Conservation (phyloP, 2,888 invertebrate genomes). For the Leptopilina drosophilae region DNA sequence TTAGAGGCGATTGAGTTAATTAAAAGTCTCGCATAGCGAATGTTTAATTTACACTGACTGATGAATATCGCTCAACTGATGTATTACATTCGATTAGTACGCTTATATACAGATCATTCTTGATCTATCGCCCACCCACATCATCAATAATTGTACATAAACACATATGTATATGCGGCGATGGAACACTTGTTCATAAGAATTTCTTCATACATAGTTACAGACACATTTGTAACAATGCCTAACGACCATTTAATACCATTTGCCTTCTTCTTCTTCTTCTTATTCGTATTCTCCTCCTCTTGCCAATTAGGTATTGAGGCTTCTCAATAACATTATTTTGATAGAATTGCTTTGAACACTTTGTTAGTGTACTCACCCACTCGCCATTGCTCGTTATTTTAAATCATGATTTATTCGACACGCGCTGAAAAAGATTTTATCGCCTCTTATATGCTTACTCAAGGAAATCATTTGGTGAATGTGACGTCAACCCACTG, state of each 20-base stretch:
- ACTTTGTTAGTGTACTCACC: conserved; percentile 30
- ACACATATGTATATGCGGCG: not conserved
- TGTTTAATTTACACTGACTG: conserved; percentile 31
- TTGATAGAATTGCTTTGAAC: conserved; percentile 26
- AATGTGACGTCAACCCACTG: conserved; percentile 10
- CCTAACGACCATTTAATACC: conserved; percentile 24
- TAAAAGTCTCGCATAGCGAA: conserved; percentile 21
- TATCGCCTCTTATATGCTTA: conserved; percentile 18
- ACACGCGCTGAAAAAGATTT: conserved; percentile 26
- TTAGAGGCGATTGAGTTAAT: conserved; percentile 9
- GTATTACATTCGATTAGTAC: conserved; percentile 30
- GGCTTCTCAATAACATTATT: conserved; percentile 31
- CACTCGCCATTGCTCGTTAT: conserved; percentile 28
- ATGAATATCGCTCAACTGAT: conserved; percentile 36
- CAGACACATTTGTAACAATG: conserved; percentile 8
- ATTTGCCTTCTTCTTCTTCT: conserved; percentile 4
- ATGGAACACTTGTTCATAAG: not conserved
- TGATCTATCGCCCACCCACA: conserved; percentile 26
- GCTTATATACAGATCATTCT: conserved; percentile 23
- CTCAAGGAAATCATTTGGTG: conserved; percentile 19
- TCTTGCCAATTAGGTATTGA: conserved; percentile 6
- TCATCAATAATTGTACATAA: not conserved
- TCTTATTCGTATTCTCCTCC: conserved; percentile 1
- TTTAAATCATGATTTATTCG: conserved; percentile 40
- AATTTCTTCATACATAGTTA: conserved; percentile 20